phyloP scores from a whole-genome alignment of 2,113 vertebrate species.

The Arizona elegans region DNA sequence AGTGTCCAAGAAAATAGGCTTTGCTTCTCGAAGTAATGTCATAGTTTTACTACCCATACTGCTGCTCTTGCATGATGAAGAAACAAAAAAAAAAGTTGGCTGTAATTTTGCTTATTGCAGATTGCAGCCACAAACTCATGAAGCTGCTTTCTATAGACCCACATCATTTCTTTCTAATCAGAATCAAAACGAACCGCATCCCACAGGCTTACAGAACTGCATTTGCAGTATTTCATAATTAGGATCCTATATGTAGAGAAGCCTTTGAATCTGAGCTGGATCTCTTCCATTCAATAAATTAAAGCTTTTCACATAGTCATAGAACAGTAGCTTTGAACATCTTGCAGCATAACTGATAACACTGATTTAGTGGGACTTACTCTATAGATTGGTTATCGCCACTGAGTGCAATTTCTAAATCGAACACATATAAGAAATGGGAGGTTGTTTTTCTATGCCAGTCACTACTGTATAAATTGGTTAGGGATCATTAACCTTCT shows the following conservation, averaged over 20 bases:
- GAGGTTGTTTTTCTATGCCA: slow-evolving; percentile 31
- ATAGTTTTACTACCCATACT: slow-evolving; percentile 26
- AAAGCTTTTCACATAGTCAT: neutral
- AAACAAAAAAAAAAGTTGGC: neutral
- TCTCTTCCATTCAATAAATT: neutral
- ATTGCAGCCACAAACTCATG: neutral
- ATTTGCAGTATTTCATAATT: neutral
- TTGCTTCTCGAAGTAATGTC: slow-evolving; percentile 23
- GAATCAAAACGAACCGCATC: neutral
- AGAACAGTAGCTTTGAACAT: neutral
- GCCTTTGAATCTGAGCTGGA: neutral
- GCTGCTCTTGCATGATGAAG: neutral
- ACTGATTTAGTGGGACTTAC: neutral
- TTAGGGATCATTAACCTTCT: slow-evolving; percentile 12
- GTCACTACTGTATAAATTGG: neutral
- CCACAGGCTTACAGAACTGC: neutral
- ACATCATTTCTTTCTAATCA: neutral
- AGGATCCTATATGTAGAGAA: neutral
- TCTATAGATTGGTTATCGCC: neutral
- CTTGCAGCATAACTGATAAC: neutral
- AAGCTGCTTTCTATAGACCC: neutral
- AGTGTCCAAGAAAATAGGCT: neutral
- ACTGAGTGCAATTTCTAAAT: slow-evolving; percentile 12
- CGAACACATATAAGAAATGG: slow-evolving; percentile 22
- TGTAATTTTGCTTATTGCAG: slow-evolving; percentile 20